Evolutionary conservation across 2,797 vertebrate genomes (phyloP), one percentile per base, ranked within the genome.

Genomic region (Austrolebias charrua): DNA sequence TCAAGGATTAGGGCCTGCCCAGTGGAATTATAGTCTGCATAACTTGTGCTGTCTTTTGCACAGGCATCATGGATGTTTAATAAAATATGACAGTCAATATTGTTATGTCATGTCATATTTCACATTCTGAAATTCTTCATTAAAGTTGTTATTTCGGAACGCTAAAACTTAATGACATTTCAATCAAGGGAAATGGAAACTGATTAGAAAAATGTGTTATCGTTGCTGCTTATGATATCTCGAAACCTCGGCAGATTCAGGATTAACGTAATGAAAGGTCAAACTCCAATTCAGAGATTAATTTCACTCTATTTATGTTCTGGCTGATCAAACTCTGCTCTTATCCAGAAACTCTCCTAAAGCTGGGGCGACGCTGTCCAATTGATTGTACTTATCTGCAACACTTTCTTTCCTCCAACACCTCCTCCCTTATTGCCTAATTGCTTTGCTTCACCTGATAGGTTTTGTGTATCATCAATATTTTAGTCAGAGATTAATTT

Each of bases 401-500:
- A 6, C 6, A 12, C 48, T 63, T 10, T 49, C 58, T 19, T 53
- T 44, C 5, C 28, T 56, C 63, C 45, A 29, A 44, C 58, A 57
- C 73, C 72, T 66, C 45, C 69, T 72, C 73, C 43, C 59, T 75
- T 76, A 80, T 80, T 85, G 81, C 82, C 75, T 71, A 82, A 89
- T 86, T 84, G 82, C 82, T 76, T 86, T 59, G 58, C 81, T 73
- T 71, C 76, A 60, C 76, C 85, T 83, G 85, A 86, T 87, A 69
- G 74, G 65, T 79, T 78, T 63, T 73, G 78, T 72, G 56, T 74
- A 75, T 64, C 64, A 54, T 92, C 89, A 84, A 91, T 92, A 88
- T 90, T 90, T 87, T 81, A 86, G 86, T 83, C 87, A 80, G 89
- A 89, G 89, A 92, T 92, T 90, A 86, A 90, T 93, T 92, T 90